Percentiles rank a stretch among this genome's conserved stretches.
phyloP scores from a whole-genome alignment of 2,113 vertebrate genomes.

The Ciconia stormi region DNA sequence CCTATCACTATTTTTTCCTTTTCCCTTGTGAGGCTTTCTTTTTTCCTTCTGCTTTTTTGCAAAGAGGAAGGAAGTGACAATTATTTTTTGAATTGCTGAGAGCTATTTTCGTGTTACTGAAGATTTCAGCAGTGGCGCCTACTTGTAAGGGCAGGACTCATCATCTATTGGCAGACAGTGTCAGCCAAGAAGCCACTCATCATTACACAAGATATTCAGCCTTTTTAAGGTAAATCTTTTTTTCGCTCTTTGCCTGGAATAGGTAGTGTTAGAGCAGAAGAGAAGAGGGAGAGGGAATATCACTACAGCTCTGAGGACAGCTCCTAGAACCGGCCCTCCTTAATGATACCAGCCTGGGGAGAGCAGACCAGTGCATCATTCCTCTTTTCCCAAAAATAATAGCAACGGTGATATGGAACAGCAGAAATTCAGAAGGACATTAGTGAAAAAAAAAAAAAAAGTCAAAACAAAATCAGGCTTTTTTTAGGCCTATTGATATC shows the following conservation, averaged over 20 bases:
- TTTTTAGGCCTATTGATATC: neutral
- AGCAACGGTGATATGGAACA: neutral
- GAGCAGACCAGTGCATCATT: rapidly evolving
- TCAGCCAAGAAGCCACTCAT: neutral
- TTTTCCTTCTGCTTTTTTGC: neutral
- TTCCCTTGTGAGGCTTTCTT: neutral
- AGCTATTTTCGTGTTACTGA: constrained; percentile 8
- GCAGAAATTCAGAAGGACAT: neutral
- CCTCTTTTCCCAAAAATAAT: neutral
- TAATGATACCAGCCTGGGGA: neutral
- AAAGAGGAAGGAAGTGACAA: neutral
- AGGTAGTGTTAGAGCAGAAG: neutral
- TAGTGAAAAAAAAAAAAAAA: neutral
- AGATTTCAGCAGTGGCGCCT: neutral
- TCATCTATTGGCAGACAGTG: neutral
- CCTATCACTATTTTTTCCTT: neutral
- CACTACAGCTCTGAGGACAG: neutral
- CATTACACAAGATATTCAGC: neutral
- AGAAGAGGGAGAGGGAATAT: neutral
- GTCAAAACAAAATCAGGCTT: neutral
- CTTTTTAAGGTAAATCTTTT: neutral
- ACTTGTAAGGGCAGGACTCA: neutral
- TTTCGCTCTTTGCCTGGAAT: neutral
- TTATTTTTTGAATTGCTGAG: constrained; percentile 51
- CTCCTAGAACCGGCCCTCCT: neutral